phyloP scores from a whole-genome alignment of 2,113 vertebrate genomes.

The Phalacrocorax aristotelis region DNA sequence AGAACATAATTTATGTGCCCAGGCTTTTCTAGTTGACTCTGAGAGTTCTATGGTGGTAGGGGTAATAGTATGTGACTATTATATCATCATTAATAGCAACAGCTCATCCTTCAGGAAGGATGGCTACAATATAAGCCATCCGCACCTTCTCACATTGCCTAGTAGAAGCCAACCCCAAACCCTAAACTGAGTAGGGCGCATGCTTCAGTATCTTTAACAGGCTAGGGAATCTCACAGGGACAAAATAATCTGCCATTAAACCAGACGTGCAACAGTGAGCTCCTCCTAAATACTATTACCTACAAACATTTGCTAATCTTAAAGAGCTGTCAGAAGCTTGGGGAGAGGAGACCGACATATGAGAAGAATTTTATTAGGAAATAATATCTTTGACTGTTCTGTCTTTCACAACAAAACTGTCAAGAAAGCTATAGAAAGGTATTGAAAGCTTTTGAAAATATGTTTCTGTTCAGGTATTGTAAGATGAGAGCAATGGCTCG shows the following conservation, averaged over 20 bases:
- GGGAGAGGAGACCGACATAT: neutral
- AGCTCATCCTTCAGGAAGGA: neutral
- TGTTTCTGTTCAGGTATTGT: neutral
- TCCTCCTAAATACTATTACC: neutral
- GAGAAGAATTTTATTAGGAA: neutral
- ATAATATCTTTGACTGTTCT: neutral
- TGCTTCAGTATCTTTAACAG: neutral
- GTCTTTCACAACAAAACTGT: neutral
- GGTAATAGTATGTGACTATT: neutral
- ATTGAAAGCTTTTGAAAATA: neutral
- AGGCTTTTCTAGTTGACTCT: neutral
- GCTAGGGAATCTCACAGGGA: neutral
- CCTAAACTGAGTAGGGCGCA: neutral
- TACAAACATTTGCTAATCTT: neutral
- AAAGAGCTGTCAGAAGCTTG: neutral
- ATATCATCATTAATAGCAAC: neutral
- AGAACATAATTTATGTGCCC: neutral
- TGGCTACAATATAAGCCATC: neutral
- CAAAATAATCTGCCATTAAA: neutral
- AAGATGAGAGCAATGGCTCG: neutral
- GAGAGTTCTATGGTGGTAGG: rapidly evolving
- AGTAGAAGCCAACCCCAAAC: neutral
- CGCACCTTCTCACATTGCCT: neutral
- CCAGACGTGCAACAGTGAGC: neutral
- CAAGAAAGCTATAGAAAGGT: neutral